Base-by-base conservation (phyloP, 1,140 invertebrate species). In the Ctenoplectra terminalis region DNA sequence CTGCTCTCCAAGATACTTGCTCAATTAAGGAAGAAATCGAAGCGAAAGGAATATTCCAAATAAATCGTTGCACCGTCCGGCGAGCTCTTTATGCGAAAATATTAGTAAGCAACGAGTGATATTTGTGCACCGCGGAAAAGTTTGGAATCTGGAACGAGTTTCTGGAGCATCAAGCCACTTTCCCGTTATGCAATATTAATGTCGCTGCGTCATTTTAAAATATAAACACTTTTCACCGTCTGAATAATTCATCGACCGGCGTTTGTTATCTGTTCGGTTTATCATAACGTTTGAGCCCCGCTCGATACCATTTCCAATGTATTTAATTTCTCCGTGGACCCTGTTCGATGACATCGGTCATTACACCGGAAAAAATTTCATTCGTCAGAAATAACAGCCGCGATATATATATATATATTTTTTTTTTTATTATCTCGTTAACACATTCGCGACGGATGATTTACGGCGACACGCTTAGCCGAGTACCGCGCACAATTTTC, bases 171-270 rank as follows among this genome's bases (percentile, higher is more conserved):
- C 84, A 71, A 84, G 83, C 82, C 67, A 85, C 80, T 83, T 74
- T 71, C 74, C 40, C 66, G 64, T 66, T 71, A 86, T 87, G 75
- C 84, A 87, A 87, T 86, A 87, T 87, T 87, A 79, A 87, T 87
- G 85, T 40, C 43, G 66, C 67, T 37, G 78, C 84, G 72, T 85
- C 83, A 85, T 81, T 86, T 86, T 82, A 85, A 86, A 86, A 86
- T 86, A 85, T 84, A 86, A 86, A 86, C 84, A 86, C 84, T 86
- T 86, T 72, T 40, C 69, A 48, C 54, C 61, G 72, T 54, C 43
- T 86, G 84, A 86, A 86, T 86, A 81, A 86, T 86, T 79, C 84
- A 86, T 82, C 20, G 5, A 17, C n/a, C 34, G 15, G 9, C 60
- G 60, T 73, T 80, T 80, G 58, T 80, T 73, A 64, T 70, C 77